These are phyloP conservation scores for Eciton burchellii DNA, from an alignment of 1,140 invertebrate genomes.

Conservation along the genomic window DNA sequence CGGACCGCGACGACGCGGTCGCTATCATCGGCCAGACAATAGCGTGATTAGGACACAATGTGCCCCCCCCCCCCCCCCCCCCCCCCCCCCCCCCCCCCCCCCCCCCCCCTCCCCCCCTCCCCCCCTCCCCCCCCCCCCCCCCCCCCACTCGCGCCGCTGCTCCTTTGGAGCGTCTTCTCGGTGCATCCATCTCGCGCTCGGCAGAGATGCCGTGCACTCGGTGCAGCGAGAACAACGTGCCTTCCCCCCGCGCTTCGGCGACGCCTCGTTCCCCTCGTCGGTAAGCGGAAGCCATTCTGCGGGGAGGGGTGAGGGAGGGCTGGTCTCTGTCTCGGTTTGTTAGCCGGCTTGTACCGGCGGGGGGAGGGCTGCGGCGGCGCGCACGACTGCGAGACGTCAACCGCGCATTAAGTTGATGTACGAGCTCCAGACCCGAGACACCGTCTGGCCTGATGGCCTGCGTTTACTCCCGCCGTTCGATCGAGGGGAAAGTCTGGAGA, in stretches of 20 bases:
- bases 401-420: conserved; percentile 76
- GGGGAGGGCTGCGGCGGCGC: conserved; percentile 53
- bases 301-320: too few relatives aligned
- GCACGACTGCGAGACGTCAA: conserved; percentile 73
- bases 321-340: conserved; percentile 63
- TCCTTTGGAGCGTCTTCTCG: conserved; percentile 34
- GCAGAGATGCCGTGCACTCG: not conserved
- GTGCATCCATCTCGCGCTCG: conserved; percentile 18
- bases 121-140: too few relatives aligned
- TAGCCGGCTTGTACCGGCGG: conserved; percentile 36
- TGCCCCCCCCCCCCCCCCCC: not conserved
- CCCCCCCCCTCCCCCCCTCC: not conserved
- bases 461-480: conserved; percentile 57
- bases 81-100: not conserved
- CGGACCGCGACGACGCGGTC: conserved; percentile 51
- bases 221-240: not conserved
- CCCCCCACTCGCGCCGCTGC: conserved; percentile 26
- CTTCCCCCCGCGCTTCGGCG: conserved; percentile 2
- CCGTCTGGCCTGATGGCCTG: conserved; percentile 66
- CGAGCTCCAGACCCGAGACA: conserved; percentile 65
- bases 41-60: conserved; percentile 79
- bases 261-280: conserved; percentile 12
- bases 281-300: conserved; percentile 73
- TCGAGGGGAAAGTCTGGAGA: conserved; percentile 42
- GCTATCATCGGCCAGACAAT: conserved; percentile 75